Percentiles rank a stretch among this genome's conserved stretches.
Conservation (phyloP, 2,113 vertebrate genomes). For the Pachycephala philippinensis region DNA sequence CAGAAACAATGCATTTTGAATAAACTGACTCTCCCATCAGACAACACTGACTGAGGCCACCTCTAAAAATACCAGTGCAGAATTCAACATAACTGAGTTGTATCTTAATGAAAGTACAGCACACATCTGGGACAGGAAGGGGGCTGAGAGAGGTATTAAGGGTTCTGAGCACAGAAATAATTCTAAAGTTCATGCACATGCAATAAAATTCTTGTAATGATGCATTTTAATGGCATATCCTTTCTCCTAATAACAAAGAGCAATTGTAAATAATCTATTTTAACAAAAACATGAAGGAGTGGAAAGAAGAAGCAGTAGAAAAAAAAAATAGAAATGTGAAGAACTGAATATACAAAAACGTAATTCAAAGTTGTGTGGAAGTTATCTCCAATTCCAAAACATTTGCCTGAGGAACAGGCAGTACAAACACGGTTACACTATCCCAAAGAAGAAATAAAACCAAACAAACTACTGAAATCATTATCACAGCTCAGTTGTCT, state of each 20-base stretch:
- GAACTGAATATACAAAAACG: background rate
- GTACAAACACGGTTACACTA: slow-evolving; percentile 16
- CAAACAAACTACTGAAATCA: background rate
- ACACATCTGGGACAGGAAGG: background rate
- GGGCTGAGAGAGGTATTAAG: background rate
- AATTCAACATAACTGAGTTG: background rate
- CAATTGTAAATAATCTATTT: background rate
- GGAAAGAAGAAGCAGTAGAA: background rate
- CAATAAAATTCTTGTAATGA: background rate
- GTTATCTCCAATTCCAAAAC: background rate
- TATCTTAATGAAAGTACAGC: background rate
- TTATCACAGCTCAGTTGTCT: background rate
- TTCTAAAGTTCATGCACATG: background rate
- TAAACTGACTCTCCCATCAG: background rate
- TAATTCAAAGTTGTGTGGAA: background rate
- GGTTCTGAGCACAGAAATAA: background rate
- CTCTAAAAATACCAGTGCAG: background rate
- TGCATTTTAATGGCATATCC: background rate
- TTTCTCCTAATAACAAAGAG: background rate
- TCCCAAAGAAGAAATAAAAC: slow-evolving; percentile 10
- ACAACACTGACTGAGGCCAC: background rate
- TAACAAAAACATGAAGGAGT: background rate
- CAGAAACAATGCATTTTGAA: background rate
- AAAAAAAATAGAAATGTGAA: background rate
- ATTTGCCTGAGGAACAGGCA: slow-evolving; percentile 13